Evolutionary conservation across 2,113 vertebrate species (phyloP).

Genomic region (Ellobius talpinus): DNA sequence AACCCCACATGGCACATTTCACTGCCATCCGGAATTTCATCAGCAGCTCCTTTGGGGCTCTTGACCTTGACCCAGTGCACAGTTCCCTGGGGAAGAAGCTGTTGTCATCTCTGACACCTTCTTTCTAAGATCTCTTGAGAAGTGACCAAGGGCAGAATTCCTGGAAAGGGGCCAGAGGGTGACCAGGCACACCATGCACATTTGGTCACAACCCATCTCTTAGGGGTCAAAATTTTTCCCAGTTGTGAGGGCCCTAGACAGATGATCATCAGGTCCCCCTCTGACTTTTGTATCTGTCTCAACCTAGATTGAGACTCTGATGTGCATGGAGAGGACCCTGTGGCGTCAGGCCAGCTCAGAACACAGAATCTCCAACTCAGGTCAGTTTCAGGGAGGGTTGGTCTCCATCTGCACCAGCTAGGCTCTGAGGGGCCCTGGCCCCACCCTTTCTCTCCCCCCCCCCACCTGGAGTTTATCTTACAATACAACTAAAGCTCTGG

Average conservation of each 20-base stretch:
- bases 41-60: background rate
- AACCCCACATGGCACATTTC: background rate
- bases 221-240: background rate
- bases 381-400: accelerated
- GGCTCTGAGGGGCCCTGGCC: background rate
- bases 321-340: accelerated
- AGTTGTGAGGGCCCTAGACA: background rate
- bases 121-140: background rate
- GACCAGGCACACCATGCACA: accelerated
- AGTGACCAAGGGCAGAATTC: background rate
- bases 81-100: background rate
- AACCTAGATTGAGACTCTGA: background rate
- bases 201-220: background rate
- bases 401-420: background rate
- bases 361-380: background rate
- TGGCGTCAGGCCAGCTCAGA: background rate
- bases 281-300: too few species aligned
- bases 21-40: background rate
- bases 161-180: background rate
- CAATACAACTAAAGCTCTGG: accelerated
- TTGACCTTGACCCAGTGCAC: background rate
- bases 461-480: background rate
- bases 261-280: background rate
- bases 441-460: background rate
- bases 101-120: background rate